Evolutionary conservation across 2,888 invertebrate species (phyloP), one percentile per base, ranked within the genome.

Genomic region (Lithophane semibrunnea): DNA sequence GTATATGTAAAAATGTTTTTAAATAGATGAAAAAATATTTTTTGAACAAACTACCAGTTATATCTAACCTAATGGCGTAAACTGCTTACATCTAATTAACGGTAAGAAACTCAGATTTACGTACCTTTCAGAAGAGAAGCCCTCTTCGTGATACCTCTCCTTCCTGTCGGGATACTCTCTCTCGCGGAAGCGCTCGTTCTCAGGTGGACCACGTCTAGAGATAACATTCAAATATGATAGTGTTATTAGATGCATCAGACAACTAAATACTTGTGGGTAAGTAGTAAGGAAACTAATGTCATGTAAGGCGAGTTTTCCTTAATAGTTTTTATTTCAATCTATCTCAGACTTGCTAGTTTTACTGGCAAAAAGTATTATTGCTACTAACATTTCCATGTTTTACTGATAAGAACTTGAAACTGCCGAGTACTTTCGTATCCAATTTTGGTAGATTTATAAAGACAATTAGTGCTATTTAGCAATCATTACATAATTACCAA

Each of bases 121-220:
- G 79, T 93, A 96, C 96, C 95, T 94, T 75, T 95, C 95, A n/a
- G 92, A 77, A 44, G 93, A 85, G 79, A 90, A 93, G 75, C 85
- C 88, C 21, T 96, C 95, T 86, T 95, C 95, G 47, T 91, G 92
- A 86, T 90, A 95, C 75, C 93, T 94, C 80, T 96, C 95, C 89
- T 93, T 94, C 91, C 93, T 94, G 64, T 94, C 96, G 12, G 90
- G 91, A 84, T 89, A 94, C 82, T 93, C 94, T 79, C 92, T 93
- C 80, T 95, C 95, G 5, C 90, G 90, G 90, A 90, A 95, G 68
- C 94, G 94, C 42, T 94, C 94, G 7, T 90, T 89, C 65, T 95
- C 95, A 3, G 93, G 93, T 60, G 93, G 94, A 54, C 90, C 91
- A 58, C 94, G 95, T 85, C 95, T 95, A 75, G 8, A 67, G 37